Evolutionary conservation across 2,888 invertebrate genomes (phyloP).

Genomic region (Harmothoe impar): DNA sequence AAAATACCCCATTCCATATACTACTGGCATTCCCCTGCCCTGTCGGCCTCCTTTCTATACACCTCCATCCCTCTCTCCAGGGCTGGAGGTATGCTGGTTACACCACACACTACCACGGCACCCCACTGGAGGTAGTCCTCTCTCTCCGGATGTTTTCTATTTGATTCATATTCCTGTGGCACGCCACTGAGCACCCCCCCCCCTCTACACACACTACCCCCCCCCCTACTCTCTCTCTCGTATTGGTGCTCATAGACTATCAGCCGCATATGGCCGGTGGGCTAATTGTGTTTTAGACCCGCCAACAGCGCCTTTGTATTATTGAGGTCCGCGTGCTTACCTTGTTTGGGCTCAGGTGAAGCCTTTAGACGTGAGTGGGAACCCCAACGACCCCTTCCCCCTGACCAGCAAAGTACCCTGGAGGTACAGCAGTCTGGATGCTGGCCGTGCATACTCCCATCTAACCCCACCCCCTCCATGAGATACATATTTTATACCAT

Average conservation of each 20-base stretch:
- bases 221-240: not conserved
- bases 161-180: conserved; percentile 19
- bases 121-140: not conserved
- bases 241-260: not conserved
- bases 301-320: not conserved
- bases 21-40: too few species aligned
- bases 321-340: not conserved
- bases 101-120: not conserved
- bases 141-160: conserved; percentile 19
- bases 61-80: too few species aligned
- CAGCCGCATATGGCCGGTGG: not conserved
- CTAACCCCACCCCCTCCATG: not conserved
- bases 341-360: conserved; percentile 21
- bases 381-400: not conserved
- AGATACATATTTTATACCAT: conserved; percentile 21
- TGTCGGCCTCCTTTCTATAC: too few species aligned
- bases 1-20: too few species aligned
- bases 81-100: not conserved
- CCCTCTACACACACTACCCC: too few species aligned
- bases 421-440: not conserved
- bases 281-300: conserved; percentile 13
- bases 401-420: not conserved
- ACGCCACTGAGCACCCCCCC: not conserved
- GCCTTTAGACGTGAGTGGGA: not conserved
- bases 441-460: not conserved